Base-by-base conservation (phyloP, 2,888 invertebrate genomes). In the Vesta saturnalis region DNA sequence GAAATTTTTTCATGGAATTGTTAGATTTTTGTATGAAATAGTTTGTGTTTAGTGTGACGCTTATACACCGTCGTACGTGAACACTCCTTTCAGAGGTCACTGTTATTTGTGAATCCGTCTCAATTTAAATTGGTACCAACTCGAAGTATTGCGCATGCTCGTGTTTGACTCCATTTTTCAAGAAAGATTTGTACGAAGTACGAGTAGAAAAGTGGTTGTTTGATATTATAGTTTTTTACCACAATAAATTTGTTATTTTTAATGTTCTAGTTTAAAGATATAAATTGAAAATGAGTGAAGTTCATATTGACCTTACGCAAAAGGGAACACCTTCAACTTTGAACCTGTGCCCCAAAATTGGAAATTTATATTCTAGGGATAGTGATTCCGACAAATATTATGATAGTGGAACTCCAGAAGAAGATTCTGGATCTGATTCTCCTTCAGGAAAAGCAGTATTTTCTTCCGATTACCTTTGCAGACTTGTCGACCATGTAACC, bases 341-440 rank as follows among this genome's bases (percentile, higher is more conserved):
- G 64, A 67, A 69, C 60, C 70, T 71, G 47, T 71, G 70, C 63
- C 71, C 74, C 55, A 68, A 71, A 70, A 74, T 74, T 72, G 74
- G 74, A 65, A 74, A 71, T 68, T 60, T 71, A 67, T 70, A 62
- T 67, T 62, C 62, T 52, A 67, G 62, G 59, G 67, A 67, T 58
- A 35, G 49, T 39, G 55, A 30, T 10, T 39, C 21, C 30, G 56
- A 61, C 8, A 56, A 62, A 16, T 52, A 62, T 52, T 52, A 22
- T 46, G 52, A 67, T 62, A 62, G 46, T 1, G 67, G 46, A 46
- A 47, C 22, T 23, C 3, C 16, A 6, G 57, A 52, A 35, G 56
- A 67, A 22, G 18, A 22, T 55, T 49, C 60, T 43, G 14, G 56
- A 19, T 15, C 46, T 39, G 18, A 19, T 6, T 57, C 49, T 18